phyloP scores from a whole-genome alignment of 2,113 vertebrate species.

The Anhinga rufa region DNA sequence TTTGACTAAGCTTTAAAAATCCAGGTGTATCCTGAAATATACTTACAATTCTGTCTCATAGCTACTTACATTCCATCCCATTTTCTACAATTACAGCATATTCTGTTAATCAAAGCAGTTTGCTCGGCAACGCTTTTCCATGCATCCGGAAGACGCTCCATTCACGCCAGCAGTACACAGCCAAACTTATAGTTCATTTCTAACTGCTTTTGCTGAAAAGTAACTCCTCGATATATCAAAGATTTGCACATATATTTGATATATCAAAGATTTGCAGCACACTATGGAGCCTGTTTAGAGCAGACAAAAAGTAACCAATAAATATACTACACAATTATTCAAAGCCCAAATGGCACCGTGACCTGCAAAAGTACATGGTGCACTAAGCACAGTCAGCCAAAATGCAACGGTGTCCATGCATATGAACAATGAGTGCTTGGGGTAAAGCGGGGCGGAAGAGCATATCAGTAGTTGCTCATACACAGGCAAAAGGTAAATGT shows the following conservation, averaged over 20 bases:
- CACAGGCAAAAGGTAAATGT: neutral
- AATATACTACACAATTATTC: neutral
- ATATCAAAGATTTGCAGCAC: neutral
- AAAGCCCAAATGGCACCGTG: slow-evolving; percentile 16
- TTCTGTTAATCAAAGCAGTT: neutral
- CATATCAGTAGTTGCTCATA: rapidly evolving
- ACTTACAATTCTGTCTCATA: neutral
- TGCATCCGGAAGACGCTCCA: neutral
- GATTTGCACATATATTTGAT: neutral
- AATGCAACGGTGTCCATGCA: rapidly evolving
- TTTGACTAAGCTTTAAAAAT: neutral
- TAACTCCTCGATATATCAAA: neutral
- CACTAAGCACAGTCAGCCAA: neutral
- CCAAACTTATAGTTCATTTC: neutral
- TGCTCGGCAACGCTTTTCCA: neutral
- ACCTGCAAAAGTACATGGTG: neutral
- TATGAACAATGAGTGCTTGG: neutral
- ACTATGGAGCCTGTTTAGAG: neutral
- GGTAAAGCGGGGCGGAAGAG: neutral
- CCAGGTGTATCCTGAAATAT: neutral
- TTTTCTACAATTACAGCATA: neutral
- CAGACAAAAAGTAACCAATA: neutral
- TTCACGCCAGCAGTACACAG: neutral
- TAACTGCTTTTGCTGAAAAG: neutral
- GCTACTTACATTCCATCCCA: neutral